phyloP scores from a whole-genome alignment of 2,797 vertebrate genomes.

The Diplodus puntazzo region DNA sequence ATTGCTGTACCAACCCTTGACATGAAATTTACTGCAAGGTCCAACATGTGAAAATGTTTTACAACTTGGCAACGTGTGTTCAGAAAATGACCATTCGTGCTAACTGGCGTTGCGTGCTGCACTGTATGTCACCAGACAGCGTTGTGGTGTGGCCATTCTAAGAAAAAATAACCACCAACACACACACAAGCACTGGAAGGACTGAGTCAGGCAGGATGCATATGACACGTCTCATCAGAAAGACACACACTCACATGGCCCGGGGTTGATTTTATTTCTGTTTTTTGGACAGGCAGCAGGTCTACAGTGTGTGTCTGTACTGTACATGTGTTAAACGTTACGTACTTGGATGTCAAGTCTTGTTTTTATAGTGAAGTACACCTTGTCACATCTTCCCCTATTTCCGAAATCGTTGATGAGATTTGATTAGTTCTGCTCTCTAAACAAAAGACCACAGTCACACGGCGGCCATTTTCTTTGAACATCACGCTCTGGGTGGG shows the following conservation, averaged over 20 bases:
- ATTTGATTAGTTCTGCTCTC: constrained; percentile 21
- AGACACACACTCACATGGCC: constrained; percentile 32
- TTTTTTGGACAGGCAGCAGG: constrained; percentile 29
- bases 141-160: constrained; percentile 63
- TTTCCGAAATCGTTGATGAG: background rate
- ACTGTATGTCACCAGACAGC: constrained; percentile 56
- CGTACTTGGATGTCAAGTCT: constrained; percentile 7
- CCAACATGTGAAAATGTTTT: constrained; percentile 57
- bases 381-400: background rate
- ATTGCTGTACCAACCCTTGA: background rate
- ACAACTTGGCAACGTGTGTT: constrained; percentile 31
- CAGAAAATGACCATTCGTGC: constrained; percentile 52
- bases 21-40: constrained; percentile 10
- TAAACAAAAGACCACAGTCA: background rate
- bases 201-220: constrained; percentile 64
- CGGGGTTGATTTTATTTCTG: constrained; percentile 30
- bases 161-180: constrained; percentile 41
- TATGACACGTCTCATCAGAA: constrained; percentile 51
- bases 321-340: constrained; percentile 1
- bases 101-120: constrained; percentile 50
- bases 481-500: too few relatives aligned
- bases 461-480: too few relatives aligned
- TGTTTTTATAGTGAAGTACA: background rate
- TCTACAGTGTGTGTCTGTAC: constrained; percentile 2
- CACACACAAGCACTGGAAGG: constrained; percentile 43